A percentile compares a stretch with the other conserved stretches of the same genome.
Conservation (phyloP, 2,888 invertebrate species). For the Diarsia mendica region DNA sequence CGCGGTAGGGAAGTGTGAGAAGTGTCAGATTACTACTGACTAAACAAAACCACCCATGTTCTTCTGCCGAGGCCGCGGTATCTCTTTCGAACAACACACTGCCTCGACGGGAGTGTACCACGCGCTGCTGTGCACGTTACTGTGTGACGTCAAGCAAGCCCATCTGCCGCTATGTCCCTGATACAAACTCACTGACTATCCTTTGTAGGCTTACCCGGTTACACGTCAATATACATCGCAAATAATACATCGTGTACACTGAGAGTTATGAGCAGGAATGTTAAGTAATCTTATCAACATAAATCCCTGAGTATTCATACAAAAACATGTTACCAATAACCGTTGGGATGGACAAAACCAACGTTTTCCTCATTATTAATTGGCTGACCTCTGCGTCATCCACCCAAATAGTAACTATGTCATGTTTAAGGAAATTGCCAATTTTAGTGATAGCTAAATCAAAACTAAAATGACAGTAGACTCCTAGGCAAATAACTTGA, state of each 20-base stretch:
- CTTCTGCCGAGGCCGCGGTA: too few species aligned
- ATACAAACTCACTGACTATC: background rate
- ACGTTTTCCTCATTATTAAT: background rate
- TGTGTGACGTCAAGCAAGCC: conserved; percentile 11
- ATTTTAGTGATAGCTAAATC: background rate
- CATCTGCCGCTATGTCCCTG: background rate
- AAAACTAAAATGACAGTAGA: too few species aligned
- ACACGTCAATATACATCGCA: conserved; percentile 1
- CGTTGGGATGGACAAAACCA: background rate
- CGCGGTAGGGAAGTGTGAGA: too few species aligned
- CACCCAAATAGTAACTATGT: background rate
- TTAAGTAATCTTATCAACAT: conserved; percentile 4
- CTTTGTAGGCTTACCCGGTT: conserved; percentile 11
- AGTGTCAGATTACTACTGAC: too few species aligned
- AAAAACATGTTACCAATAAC: conserved; percentile 4
- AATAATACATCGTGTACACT: background rate
- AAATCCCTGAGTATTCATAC: background rate
- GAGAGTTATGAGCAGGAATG: background rate
- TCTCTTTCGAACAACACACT: too few species aligned
- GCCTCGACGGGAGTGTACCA: background rate
- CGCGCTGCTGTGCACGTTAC: background rate
- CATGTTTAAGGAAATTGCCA: background rate
- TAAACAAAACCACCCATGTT: too few species aligned
- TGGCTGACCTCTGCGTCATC: background rate
- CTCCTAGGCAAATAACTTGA: too few species aligned